Percentiles rank a stretch among this genome's conserved stretches.
These are phyloP conservation scores for Sphaeridia pumilis DNA, from an alignment of 2,888 invertebrate genomes.

Conservation along the genomic window DNA sequence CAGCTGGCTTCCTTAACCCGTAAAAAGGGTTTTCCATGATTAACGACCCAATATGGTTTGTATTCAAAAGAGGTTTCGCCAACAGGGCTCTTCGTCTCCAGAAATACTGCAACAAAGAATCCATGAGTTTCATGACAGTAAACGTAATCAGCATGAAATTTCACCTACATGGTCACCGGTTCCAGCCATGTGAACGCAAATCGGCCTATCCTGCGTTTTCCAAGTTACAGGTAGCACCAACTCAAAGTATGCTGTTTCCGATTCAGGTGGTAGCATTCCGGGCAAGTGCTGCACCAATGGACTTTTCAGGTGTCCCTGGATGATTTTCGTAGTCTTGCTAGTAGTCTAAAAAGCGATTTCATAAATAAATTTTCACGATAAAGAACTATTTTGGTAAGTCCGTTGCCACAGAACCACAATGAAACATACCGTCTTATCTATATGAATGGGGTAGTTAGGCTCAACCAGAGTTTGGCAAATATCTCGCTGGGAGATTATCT, in stretches of 20 bases:
- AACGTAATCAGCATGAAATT: neutral
- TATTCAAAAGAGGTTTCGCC: slow-evolving; percentile 79
- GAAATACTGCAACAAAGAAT: slow-evolving; percentile 54
- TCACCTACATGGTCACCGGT: slow-evolving; percentile 95
- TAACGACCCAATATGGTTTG: slow-evolving; percentile 81
- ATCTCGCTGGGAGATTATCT: slow-evolving; percentile 70
- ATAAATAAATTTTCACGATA: too few species aligned
- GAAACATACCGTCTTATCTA: slow-evolving; percentile 56
- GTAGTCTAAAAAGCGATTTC: too few species aligned
- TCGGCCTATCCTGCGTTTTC: slow-evolving; percentile 58
- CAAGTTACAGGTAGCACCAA: slow-evolving; percentile 70
- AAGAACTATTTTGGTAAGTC: too few species aligned
- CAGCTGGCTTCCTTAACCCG: slow-evolving; percentile 72
- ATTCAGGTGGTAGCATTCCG: slow-evolving; percentile 71
- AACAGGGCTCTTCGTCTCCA: slow-evolving; percentile 81
- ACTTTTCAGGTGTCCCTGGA: slow-evolving; percentile 63
- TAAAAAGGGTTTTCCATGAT: slow-evolving; percentile 96
- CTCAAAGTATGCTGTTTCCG: slow-evolving; percentile 72
- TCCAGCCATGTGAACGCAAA: slow-evolving; percentile 90
- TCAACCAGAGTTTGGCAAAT: slow-evolving; percentile 70
- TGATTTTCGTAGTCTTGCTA: too few species aligned
- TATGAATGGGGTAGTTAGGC: slow-evolving; percentile 68
- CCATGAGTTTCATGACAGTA: neutral
- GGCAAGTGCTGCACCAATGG: slow-evolving; percentile 74
- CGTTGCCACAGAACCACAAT: too few species aligned